Base-by-base conservation (phyloP, 2,797 vertebrate species). In the Aythya fuligula region DNA sequence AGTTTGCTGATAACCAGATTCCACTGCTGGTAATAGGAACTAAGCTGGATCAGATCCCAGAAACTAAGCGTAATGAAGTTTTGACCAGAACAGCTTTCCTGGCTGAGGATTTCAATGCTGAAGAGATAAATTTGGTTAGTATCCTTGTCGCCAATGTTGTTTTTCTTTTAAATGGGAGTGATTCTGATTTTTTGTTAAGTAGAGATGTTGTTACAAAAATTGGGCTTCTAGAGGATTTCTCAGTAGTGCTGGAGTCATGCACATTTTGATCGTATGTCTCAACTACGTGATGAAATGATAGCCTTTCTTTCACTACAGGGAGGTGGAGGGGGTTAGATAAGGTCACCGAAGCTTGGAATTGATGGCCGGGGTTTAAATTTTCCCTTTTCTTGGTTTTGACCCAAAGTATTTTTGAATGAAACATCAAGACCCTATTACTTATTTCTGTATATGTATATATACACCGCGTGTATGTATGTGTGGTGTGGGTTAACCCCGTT, bases 61-160 rank as follows among this genome's bases (percentile, higher is more conserved):
- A 99, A 95, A 98, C 96, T 85, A 99, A 99, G 93, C 98, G 99
- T 53, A 99, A 97, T 90, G 99, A 99, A 49, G 99, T 99, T 85
- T 98, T 99, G 95, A 99, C 97, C 41, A 98, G 99, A 89, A 99
- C 99, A 2, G 98, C 98, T 72, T 99, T 99, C 96, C 96, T 99
- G 82, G 99, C 99, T 73, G 99, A 99, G 96, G 99, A 99, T 98
- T 99, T 99, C 97, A 99, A 99, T 47, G 99, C 99, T 47, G 99
- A 99, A 96, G 99, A 99, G 97, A 99, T 99, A 87, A 99, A 99
- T 97, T 98, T 99, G 89, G 99, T 99, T 83, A 73, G 98, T 98
- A 83, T 73, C 60, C 70, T 77, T 92, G 64, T 73, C 82, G 57
- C 21, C 32, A 11, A 5, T 45, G 65, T 62, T 79, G 14, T 27